These are phyloP conservation scores for Leptopilina syphax DNA, from an alignment of 2,888 invertebrate genomes.

Conservation along the genomic window DNA sequence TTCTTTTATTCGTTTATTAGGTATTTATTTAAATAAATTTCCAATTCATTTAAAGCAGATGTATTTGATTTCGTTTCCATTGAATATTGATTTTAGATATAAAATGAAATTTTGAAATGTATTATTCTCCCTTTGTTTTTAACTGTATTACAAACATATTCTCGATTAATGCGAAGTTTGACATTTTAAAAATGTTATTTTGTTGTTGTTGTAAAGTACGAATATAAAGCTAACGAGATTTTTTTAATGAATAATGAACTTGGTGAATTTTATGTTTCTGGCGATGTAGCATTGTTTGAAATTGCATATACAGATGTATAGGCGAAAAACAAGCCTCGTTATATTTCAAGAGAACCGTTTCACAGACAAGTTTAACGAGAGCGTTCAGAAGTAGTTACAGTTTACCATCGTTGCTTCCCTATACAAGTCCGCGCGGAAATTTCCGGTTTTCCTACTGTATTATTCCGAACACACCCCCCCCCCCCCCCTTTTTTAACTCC, in stretches of 20 bases:
- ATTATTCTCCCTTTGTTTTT: neutral
- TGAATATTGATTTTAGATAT: no score
- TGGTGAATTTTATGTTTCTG: neutral
- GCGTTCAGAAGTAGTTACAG: conserved; percentile 32
- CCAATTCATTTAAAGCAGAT: no score
- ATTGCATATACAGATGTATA: conserved; percentile 25
- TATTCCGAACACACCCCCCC: neutral
- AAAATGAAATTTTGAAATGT: neutral
- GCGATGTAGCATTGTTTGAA: conserved; percentile 16
- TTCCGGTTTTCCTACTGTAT: conserved; percentile 19
- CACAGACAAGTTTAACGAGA: conserved; percentile 34
- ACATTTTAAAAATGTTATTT: neutral
- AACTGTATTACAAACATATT: neutral
- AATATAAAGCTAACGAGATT: conserved; percentile 22
- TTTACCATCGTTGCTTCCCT: conserved; percentile 9
- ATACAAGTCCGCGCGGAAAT: conserved; percentile 6
- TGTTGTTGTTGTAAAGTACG: neutral
- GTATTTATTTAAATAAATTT: no score
- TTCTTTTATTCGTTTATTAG: no score
- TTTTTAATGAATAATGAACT: conserved; percentile 27
- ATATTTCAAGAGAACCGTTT: conserved; percentile 34
- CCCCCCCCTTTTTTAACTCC: neutral
- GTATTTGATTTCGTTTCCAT: no score
- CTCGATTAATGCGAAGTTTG: conserved; percentile 4
- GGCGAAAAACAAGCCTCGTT: conserved; percentile 28